A percentile compares a stretch with the other conserved stretches of the same genome.
These are phyloP conservation scores for Paramisgurnus dabryanus DNA, from an alignment of 2,113 vertebrate species.

Conservation along the genomic window DNA sequence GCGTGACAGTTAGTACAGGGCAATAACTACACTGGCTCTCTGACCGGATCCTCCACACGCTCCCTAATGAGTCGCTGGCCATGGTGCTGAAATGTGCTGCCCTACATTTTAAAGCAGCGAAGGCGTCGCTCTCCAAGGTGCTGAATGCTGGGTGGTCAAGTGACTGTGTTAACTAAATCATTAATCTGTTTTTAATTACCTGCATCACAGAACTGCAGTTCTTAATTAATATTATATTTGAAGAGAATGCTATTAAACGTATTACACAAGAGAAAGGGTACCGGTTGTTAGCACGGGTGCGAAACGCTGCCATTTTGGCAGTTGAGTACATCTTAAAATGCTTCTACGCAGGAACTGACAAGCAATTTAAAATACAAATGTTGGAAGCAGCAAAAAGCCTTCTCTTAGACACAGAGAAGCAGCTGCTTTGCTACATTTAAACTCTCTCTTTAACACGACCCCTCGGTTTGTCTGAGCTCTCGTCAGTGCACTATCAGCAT, in stretches of 20 bases:
- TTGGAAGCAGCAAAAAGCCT: constrained; percentile 47
- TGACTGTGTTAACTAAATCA: constrained; percentile 44
- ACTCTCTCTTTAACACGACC: constrained; percentile 62
- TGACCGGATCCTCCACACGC: constrained; percentile 25
- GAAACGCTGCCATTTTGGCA: constrained; percentile 62
- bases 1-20: constrained; percentile 42
- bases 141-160: constrained; percentile 25
- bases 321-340: constrained; percentile 63
- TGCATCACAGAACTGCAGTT: constrained; percentile 57
- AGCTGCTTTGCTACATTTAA: constrained; percentile 56
- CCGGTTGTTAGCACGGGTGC: constrained; percentile 52
- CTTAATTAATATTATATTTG: constrained; percentile 61
- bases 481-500: constrained; percentile 72
- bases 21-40: constrained; percentile 45
- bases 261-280: constrained; percentile 32
- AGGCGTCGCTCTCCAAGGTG: constrained; percentile 23
- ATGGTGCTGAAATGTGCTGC: constrained; percentile 1
- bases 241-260: constrained; percentile 41
- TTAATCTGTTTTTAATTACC: constrained; percentile 67
- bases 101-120: background rate
- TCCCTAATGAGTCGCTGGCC: background rate
- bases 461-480: constrained; percentile 63
- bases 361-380: constrained; percentile 67
- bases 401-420: constrained; percentile 42
- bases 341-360: constrained; percentile 57